Conservation (phyloP, 2,888 invertebrate genomes). For the Timandra comae region DNA sequence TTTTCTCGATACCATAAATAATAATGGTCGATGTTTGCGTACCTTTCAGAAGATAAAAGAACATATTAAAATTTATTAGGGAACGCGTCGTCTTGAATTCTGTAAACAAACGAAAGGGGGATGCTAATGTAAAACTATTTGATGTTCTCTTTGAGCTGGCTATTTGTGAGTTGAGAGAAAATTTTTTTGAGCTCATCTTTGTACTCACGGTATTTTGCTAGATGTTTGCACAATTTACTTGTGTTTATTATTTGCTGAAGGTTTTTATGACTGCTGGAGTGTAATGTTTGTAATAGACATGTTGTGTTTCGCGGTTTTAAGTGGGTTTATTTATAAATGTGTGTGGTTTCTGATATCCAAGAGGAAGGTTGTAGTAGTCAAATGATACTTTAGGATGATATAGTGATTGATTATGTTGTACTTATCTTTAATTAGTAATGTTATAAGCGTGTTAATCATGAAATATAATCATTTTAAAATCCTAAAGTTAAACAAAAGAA, state of each 20-base stretch:
- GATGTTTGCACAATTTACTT: slow-evolving; percentile 49
- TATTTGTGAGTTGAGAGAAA: slow-evolving; percentile 46
- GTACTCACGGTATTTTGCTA: slow-evolving; percentile 20
- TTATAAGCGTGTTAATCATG: no score
- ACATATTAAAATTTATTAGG: slow-evolving; percentile 53
- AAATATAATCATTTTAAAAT: no score
- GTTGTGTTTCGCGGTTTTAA: no score
- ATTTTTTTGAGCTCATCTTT: slow-evolving; percentile 33
- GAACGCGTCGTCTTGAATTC: slow-evolving; percentile 30
- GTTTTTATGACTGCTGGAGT: no score
- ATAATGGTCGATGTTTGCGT: slow-evolving; percentile 21
- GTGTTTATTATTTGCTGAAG: slow-evolving; percentile 42
- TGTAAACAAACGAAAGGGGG: slow-evolving; percentile 41
- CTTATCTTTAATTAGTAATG: no score
- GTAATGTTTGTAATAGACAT: no score
- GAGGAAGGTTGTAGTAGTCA: no score
- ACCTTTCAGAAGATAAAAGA: slow-evolving; percentile 38
- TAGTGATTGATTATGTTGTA: no score
- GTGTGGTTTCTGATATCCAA: no score
- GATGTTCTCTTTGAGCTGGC: slow-evolving; percentile 47
- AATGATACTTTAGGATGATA: no score
- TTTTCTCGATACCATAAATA: slow-evolving; percentile 9
- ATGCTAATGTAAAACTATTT: slow-evolving; percentile 63
- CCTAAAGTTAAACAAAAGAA: no score
- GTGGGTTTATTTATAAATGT: no score